Base-by-base conservation (phyloP, 2,888 invertebrate species). In the Argynnis bischoffii region DNA sequence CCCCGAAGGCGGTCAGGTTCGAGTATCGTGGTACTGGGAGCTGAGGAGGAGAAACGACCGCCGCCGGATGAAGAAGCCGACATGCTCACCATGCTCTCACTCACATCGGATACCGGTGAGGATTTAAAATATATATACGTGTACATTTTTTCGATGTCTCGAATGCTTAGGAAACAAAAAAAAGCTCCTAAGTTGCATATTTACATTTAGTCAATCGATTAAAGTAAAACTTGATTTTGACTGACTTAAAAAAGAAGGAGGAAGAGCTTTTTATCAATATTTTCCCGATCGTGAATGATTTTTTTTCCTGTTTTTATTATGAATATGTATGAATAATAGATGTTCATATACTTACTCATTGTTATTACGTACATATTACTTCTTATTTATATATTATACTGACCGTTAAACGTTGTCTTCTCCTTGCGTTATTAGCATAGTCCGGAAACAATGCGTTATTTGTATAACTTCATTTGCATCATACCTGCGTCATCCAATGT, bases 11-110 rank as follows among this genome's bases (percentile, higher is more conserved):
- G 96, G 77, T 96, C 96, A 76, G 95, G 95, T 79, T 96, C 96
- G 88, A 96, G 96, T 88, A 96, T 97, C 87, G 95, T 96, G 84
- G 96, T 96, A 85, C 94, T 96, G 83, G 96, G 95, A 85, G 95
- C 95, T 55, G 96, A 95, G 73, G 95, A 95, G 89, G 95, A 94
- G 86, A 92, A 92, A 80, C 90, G 93, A 73, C 93, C 93, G 83
- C 93, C 93, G 76, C 85, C 89, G 85, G 90, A 91, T 85, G 92
- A 93, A 87, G 95, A 95, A 85, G 93, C 94, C 92, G 95, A 95
- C 93, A 95, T 96, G 95, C 95, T 95, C 93, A 95, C 95, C 93
- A 95, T 96, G 95, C 94, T 96, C 84, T 94, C 94, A 71, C 88
- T 94, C 79, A 90, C 94, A 81, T 91, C 94, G 87, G 94, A 94